Evolutionary conservation across 1,140 invertebrate species (phyloP).

Genomic region (Babylonia areolata): DNA sequence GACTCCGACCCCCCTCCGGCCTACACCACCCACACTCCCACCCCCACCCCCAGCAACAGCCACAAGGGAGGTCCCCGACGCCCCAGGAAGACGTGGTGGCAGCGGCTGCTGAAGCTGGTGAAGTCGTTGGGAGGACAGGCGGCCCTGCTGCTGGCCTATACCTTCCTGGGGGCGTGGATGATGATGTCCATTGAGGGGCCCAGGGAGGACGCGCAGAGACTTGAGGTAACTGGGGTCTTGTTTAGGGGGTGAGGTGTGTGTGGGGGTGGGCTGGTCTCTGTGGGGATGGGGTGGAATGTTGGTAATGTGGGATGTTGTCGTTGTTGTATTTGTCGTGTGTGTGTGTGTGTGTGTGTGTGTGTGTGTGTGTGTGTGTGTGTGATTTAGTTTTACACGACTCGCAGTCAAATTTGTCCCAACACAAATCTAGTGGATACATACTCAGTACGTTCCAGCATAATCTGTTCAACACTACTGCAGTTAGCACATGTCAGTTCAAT

Average conservation of each 20-base stretch:
- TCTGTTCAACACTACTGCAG: no score
- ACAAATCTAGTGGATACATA: no score
- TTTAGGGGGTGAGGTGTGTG: no score
- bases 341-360: no score
- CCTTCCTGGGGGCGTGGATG: slow-evolving; percentile 22
- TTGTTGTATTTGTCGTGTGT: no score
- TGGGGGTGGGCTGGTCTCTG: not conserved
- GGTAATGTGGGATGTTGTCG: no score
- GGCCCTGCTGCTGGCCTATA: slow-evolving; percentile 27
- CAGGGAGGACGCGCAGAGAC: not conserved
- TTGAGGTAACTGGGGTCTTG: not conserved
- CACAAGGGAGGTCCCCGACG: not conserved
- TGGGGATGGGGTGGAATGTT: no score
- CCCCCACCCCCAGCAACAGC: not conserved
- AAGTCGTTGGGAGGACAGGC: slow-evolving; percentile 8
- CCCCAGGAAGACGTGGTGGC: not conserved
- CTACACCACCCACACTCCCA: not conserved
- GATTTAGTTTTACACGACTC: no score
- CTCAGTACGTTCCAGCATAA: no score
- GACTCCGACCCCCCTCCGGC: not conserved
- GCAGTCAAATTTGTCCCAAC: no score
- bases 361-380: no score
- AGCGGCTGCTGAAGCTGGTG: not conserved
- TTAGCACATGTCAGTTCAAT: no score
- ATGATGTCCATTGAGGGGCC: slow-evolving; percentile 25